Conservation (phyloP, 2,797 vertebrate genomes). For the Caiman crocodilus region DNA sequence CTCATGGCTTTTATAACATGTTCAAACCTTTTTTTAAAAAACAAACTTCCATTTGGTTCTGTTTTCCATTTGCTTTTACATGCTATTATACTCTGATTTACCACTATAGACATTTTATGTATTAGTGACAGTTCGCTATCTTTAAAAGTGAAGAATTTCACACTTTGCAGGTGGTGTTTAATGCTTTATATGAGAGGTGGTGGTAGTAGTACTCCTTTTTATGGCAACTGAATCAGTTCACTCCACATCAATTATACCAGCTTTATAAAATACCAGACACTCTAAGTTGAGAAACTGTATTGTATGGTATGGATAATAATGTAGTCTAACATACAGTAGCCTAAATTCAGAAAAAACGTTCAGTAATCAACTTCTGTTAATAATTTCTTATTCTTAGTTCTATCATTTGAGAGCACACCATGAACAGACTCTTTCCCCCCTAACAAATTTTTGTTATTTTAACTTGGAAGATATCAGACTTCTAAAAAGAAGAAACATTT, state of each 20-base stretch:
- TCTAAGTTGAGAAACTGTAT: conserved; percentile 17
- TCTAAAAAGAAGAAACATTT: not conserved
- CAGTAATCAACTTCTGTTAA: not conserved
- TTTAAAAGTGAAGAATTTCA: conserved; percentile 62
- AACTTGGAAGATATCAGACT: not conserved
- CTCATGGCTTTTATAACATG: conserved; percentile 42
- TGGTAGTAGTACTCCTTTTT: not conserved
- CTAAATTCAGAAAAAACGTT: not conserved
- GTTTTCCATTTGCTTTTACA: not conserved
- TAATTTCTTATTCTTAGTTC: not conserved
- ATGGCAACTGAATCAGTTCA: conserved; percentile 34
- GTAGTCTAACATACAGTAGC: not conserved
- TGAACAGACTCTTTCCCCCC: no score
- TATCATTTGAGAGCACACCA: not conserved
- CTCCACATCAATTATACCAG: not conserved
- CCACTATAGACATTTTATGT: conserved; percentile 37
- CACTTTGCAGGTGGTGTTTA: conserved; percentile 48
- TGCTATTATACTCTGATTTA: conserved; percentile 42
- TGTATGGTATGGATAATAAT: not conserved
- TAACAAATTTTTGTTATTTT: not conserved
- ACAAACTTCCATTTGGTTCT: conserved; percentile 9
- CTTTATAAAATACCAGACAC: conserved; percentile 43
- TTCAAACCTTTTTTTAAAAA: conserved; percentile 18
- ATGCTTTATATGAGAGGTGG: conserved; percentile 1
- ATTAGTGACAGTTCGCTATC: conserved; percentile 47